phyloP scores from a whole-genome alignment of 2,888 invertebrate genomes.

The Torymus auratus region DNA sequence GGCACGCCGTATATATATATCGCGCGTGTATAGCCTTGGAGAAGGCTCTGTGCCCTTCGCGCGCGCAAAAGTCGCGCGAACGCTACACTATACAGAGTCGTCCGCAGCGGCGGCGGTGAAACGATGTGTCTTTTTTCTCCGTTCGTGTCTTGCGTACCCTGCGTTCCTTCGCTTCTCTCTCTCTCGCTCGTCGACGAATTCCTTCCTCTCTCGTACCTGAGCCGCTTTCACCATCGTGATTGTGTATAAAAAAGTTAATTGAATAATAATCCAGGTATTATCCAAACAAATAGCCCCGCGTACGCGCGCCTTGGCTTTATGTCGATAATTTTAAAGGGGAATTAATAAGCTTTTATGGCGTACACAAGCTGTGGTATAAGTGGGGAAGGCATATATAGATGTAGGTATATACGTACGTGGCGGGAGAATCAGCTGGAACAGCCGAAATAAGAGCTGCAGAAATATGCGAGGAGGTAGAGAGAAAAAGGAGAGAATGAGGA shows the following conservation, averaged over 20 bases:
- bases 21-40: neutral
- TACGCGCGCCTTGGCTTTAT: neutral
- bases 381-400: too few relatives aligned
- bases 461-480: too few relatives aligned
- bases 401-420: too few relatives aligned
- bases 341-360: slow-evolving; percentile 26
- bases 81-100: too few relatives aligned
- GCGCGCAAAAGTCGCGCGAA: too few relatives aligned
- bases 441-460: too few relatives aligned
- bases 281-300: slow-evolving; percentile 41
- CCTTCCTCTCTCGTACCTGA: neutral
- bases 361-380: neutral
- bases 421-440: too few relatives aligned
- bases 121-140: slow-evolving; percentile 10
- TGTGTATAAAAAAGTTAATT: slow-evolving; percentile 46
- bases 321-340: slow-evolving; percentile 19
- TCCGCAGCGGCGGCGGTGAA: too few relatives aligned
- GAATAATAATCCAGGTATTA: slow-evolving; percentile 48
- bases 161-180: neutral
- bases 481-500: too few relatives aligned
- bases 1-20: slow-evolving; percentile 4
- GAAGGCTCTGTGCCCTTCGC: too few relatives aligned
- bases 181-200: slow-evolving; percentile 5
- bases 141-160: neutral
- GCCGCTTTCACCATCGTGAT: too few relatives aligned